Evolutionary conservation across 92 coral and sea anemone genomes (phyloP).

Genomic region (Umimayanthus kanabou): DNA sequence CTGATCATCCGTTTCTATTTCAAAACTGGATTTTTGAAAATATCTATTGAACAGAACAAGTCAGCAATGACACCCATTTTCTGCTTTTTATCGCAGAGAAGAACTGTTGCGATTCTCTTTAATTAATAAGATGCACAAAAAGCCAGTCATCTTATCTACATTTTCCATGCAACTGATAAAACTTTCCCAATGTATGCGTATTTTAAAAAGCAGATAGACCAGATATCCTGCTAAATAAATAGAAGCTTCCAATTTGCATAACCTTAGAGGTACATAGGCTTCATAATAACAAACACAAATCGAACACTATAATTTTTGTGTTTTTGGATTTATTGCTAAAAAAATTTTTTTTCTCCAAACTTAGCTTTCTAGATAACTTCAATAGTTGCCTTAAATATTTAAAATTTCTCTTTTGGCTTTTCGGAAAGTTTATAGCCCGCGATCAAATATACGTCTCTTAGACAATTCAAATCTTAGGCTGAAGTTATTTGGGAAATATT

Average conservation of each 20-base stretch:
- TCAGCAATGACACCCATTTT: background rate
- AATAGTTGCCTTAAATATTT: no score
- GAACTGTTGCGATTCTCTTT: background rate
- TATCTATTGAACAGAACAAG: background rate
- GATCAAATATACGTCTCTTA: no score
- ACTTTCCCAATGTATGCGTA: background rate
- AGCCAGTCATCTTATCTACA: background rate
- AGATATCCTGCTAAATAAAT: no score
- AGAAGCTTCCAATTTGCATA: no score
- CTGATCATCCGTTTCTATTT: background rate
- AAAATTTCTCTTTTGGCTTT: no score
- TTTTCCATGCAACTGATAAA: background rate
- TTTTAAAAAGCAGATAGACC: background rate
- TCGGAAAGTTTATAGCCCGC: no score
- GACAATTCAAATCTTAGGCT: no score
- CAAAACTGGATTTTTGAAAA: background rate
- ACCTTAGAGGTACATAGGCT: background rate
- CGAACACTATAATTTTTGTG: background rate
- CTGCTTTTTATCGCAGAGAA: no score
- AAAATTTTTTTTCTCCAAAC: background rate
- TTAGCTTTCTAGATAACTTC: background rate
- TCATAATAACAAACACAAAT: background rate
- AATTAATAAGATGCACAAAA: background rate
- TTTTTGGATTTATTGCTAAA: no score
- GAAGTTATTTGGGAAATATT: background rate